Evolutionary conservation across 1,140 invertebrate species (phyloP).

Genomic region (Stenopsyche tienmushanensis): DNA sequence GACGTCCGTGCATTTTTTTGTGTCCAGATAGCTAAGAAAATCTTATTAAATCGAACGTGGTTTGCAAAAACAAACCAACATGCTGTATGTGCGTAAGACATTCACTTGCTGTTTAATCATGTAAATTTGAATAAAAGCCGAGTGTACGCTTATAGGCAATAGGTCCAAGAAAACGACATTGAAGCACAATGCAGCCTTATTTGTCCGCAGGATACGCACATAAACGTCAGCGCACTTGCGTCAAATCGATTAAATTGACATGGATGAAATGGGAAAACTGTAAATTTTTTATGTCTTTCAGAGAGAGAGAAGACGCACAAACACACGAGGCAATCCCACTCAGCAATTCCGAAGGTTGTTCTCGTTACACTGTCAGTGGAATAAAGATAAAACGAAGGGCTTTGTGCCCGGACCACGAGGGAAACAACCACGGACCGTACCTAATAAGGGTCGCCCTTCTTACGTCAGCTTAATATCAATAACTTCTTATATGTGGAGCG

Average conservation of each 20-base stretch:
- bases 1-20: no score
- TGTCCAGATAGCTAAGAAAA: no score
- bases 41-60: no score
- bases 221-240: not conserved
- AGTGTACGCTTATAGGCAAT: no score
- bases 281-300: not conserved
- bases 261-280: not conserved
- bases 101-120: no score
- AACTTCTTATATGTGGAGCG: conserved; percentile 14
- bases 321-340: conserved; percentile 2
- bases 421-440: conserved; percentile 3
- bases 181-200: no score
- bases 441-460: conserved; percentile 19
- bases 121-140: no score
- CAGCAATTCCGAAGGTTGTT: conserved; percentile 14
- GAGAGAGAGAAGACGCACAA: not conserved
- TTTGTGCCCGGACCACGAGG: conserved; percentile 3
- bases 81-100: no score
- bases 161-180: no score
- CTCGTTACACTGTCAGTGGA: conserved; percentile 10
- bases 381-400: conserved; percentile 16
- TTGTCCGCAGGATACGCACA: no score
- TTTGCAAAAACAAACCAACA: no score
- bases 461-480: conserved; percentile 25
- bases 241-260: not conserved